Evolutionary conservation across 2,888 invertebrate genomes (phyloP).

Genomic region (Xiphydria camelus): DNA sequence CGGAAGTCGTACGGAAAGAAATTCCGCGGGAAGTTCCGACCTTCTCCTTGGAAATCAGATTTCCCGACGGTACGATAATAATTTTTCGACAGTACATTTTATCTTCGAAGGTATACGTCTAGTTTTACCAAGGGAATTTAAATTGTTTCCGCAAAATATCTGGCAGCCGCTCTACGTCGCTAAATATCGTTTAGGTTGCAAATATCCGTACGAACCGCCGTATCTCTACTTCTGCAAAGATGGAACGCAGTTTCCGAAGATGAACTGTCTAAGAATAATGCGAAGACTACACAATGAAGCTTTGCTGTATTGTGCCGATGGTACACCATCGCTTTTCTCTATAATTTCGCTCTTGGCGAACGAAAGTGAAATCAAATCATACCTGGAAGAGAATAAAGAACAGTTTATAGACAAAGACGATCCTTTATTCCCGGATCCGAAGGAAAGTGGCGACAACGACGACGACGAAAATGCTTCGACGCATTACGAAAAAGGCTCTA

Average conservation of each 20-base stretch:
- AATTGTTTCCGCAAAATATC: background rate
- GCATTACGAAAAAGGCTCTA: conserved; percentile 69
- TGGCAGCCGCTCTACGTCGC: background rate
- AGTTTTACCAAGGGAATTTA: no score
- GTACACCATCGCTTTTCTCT: conserved; percentile 73
- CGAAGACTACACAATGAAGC: conserved; percentile 73
- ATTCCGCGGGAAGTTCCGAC: conserved; percentile 47
- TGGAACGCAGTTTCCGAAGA: conserved; percentile 64
- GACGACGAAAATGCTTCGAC: conserved; percentile 57
- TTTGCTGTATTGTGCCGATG: conserved; percentile 65
- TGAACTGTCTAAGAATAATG: conserved; percentile 69
- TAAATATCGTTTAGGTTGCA: conserved; percentile 52
- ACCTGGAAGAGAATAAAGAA: conserved; percentile 64
- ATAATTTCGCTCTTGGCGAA: conserved; percentile 72
- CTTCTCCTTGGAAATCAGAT: conserved; percentile 75
- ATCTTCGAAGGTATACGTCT: background rate
- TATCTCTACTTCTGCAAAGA: conserved; percentile 66
- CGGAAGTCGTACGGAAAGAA: conserved; percentile 49
- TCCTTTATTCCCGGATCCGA: conserved; percentile 48
- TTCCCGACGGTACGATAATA: conserved; percentile 62
- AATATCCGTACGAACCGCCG: conserved; percentile 77
- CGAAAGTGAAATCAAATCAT: conserved; percentile 67
- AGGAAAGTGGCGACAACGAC: conserved; percentile 35
- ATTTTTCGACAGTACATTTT: conserved; percentile 1
- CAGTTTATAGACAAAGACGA: conserved; percentile 66